These are phyloP conservation scores for Trachelus troglodyta DNA, from an alignment of 2,888 invertebrate genomes.

Conservation along the genomic window DNA sequence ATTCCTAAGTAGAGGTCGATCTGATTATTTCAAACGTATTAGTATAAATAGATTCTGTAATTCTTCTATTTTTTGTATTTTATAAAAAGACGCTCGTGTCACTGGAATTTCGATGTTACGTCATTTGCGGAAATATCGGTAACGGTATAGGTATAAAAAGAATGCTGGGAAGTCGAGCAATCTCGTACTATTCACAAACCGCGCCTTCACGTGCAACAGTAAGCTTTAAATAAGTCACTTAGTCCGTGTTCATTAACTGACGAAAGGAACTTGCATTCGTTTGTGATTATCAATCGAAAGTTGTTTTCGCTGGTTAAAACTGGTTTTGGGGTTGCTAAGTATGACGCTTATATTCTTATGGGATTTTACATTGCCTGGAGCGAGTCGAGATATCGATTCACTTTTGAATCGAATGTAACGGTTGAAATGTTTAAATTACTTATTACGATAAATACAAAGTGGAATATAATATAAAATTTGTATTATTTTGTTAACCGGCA, in stretches of 20 bases:
- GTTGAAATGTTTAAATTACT: not conserved
- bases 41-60: not conserved
- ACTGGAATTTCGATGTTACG: not conserved
- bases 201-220: not conserved
- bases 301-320: constrained; percentile 29
- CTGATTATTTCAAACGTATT: not conserved
- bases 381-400: not conserved
- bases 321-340: constrained; percentile 20
- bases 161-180: not conserved
- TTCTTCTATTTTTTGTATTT: not conserved
- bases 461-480: constrained; percentile 7
- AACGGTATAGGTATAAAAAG: not conserved
- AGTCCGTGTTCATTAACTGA: constrained; percentile 14
- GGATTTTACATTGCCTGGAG: not conserved
- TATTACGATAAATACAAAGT: not conserved
- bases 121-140: not conserved
- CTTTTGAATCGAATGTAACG: not conserved
- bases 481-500: not conserved
- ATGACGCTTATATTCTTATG: not conserved
- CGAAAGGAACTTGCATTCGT: constrained; percentile 19
- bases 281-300: constrained; percentile 26
- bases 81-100: not conserved
- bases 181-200: not conserved
- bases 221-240: not conserved
- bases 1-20: not conserved